Conservation (phyloP, 2,797 vertebrate species). For the Epinephelus coioides region DNA sequence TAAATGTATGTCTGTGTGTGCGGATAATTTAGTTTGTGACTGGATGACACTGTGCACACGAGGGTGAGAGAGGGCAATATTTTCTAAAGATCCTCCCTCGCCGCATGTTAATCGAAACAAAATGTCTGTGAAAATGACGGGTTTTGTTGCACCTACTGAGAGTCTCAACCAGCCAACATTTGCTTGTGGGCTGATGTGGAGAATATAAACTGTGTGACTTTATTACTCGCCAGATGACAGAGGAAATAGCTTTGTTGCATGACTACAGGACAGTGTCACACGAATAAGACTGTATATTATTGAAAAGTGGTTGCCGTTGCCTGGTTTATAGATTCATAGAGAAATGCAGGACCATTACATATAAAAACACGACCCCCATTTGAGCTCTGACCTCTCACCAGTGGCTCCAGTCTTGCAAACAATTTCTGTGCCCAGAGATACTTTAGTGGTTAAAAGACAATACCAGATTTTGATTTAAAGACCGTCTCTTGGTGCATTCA, state of each 20-base stretch:
- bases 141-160: slow-evolving; percentile 46
- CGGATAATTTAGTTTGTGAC: slow-evolving; percentile 29
- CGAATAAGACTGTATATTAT: background rate
- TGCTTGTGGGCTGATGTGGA: slow-evolving; percentile 22
- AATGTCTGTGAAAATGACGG: slow-evolving; percentile 50
- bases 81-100: slow-evolving; percentile 40
- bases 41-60: slow-evolving; percentile 21
- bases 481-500: slow-evolving; percentile 2
- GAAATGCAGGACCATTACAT: slow-evolving; percentile 3
- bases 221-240: slow-evolving; percentile 18
- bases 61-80: slow-evolving; percentile 40
- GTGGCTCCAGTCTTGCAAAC: slow-evolving; percentile 2
- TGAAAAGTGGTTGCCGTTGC: slow-evolving; percentile 11
- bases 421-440: slow-evolving; percentile 6
- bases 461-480: background rate
- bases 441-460: slow-evolving; percentile 6
- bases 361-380: slow-evolving; percentile 9
- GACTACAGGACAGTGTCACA: slow-evolving; percentile 15
- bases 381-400: slow-evolving; percentile 23
- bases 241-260: slow-evolving; percentile 39
- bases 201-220: slow-evolving; percentile 36
- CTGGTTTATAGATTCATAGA: slow-evolving; percentile 27
- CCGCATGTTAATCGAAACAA: slow-evolving; percentile 53
- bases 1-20: slow-evolving; percentile 40
- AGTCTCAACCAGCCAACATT: slow-evolving; percentile 26